Evolutionary conservation across 2,113 vertebrate genomes (phyloP).

Genomic region (Cisticola juncidis): DNA sequence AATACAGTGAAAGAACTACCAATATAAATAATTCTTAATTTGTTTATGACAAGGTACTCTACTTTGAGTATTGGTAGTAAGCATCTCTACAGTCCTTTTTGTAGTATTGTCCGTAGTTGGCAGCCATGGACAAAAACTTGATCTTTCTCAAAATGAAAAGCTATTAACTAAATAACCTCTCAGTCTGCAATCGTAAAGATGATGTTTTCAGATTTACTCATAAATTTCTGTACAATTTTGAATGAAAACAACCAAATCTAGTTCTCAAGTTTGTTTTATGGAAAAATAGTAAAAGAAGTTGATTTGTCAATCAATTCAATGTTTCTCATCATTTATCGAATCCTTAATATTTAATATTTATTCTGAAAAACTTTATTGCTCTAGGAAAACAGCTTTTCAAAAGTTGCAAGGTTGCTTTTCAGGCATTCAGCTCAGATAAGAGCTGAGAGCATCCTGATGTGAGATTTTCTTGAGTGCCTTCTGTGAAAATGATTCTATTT

Average conservation of each 20-base stretch:
- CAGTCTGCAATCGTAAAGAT: not conserved
- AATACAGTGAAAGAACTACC: not conserved
- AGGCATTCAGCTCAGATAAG: not conserved
- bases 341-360: slow-evolving; percentile 4
- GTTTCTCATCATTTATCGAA: not conserved
- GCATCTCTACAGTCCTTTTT: not conserved
- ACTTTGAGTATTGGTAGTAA: not conserved
- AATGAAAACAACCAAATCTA: no score
- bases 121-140: not conserved
- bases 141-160: not conserved
- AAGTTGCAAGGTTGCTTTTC: slow-evolving; percentile 10
- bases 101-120: not conserved
- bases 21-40: no score
- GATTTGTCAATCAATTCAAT: not conserved
- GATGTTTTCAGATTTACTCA: not conserved
- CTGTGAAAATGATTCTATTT: slow-evolving; percentile 3
- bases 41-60: not conserved
- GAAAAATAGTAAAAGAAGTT: not conserved
- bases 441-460: not conserved
- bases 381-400: not conserved
- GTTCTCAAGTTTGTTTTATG: not conserved
- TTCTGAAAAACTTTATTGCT: not conserved
- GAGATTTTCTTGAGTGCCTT: slow-evolving; percentile 3
- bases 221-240: not conserved
- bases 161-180: not conserved